These are phyloP conservation scores for Neocloeon triangulifer DNA, from an alignment of 1,140 invertebrate genomes.

Conservation along the genomic window DNA sequence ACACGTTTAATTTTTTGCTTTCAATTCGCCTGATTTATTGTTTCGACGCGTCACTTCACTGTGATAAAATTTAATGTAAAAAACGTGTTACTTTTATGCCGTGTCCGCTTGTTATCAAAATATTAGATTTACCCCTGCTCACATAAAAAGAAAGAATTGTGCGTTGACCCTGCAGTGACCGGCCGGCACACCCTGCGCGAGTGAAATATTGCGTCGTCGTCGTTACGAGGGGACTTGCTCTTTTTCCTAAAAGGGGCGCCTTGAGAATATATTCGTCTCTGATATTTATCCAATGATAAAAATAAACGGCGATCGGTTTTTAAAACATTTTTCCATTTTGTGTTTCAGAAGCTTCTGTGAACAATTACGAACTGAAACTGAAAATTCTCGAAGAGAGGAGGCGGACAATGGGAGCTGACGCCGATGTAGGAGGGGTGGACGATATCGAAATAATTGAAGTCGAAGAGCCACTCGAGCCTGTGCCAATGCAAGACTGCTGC, in stretches of 20 bases:
- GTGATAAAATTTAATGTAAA: no score
- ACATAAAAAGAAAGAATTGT: neutral
- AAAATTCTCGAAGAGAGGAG: slow-evolving; percentile 10
- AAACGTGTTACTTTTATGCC: no score
- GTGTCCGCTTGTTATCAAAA: neutral
- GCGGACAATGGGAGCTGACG: slow-evolving; percentile 17
- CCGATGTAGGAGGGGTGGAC: slow-evolving; percentile 34
- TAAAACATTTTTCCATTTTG: no score
- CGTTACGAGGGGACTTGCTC: neutral
- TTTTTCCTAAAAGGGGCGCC: neutral
- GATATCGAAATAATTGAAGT: slow-evolving; percentile 64
- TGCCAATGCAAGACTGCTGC: slow-evolving; percentile 60
- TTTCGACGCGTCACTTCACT: no score
- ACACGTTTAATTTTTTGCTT: no score
- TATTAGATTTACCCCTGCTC: neutral
- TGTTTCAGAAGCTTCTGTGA: slow-evolving; percentile 37
- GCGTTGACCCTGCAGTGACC: no score
- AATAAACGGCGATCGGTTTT: no score
- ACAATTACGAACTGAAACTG: slow-evolving; percentile 43
- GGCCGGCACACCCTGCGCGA: neutral
- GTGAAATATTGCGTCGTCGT: neutral
- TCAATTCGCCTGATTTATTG: no score
- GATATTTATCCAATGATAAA: neutral
- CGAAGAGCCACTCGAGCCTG: slow-evolving; percentile 51
- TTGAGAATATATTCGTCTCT: neutral